These are phyloP conservation scores for Halcyon chelicuti DNA, from an alignment of 2,797 vertebrate species.

Conservation along the genomic window DNA sequence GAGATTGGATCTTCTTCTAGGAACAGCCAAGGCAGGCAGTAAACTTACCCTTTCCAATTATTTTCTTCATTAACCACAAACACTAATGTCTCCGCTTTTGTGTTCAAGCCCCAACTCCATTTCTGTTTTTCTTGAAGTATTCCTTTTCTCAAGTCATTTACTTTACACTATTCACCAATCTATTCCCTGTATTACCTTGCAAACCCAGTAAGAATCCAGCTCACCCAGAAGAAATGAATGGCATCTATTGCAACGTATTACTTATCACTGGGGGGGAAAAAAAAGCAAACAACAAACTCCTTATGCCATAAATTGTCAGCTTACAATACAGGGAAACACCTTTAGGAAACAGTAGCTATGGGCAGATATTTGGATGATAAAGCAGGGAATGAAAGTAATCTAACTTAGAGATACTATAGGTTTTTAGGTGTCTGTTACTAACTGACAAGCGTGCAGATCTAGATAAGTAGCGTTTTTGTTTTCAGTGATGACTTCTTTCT, in stretches of 20 bases:
- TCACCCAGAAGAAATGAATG: neutral
- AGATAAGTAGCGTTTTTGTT: neutral
- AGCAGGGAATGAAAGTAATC: neutral
- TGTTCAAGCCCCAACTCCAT: neutral
- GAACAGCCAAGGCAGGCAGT: neutral
- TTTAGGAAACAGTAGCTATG: neutral
- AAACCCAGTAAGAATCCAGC: neutral
- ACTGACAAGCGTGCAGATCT: neutral
- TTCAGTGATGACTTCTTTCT: neutral
- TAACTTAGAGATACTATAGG: neutral
- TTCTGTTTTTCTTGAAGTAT: neutral
- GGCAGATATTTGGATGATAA: neutral
- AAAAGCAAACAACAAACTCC: neutral
- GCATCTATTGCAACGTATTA: neutral
- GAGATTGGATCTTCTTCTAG: neutral
- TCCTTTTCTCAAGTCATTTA: neutral
- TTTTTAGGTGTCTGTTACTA: neutral
- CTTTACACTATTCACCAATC: neutral
- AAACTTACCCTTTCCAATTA: neutral
- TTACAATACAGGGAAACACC: neutral
- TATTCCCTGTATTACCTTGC: neutral
- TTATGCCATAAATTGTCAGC: neutral
- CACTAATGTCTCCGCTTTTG: neutral
- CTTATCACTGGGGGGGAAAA: neutral
- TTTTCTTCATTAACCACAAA: slow-evolving; percentile 14